phyloP scores from a whole-genome alignment of 2,888 invertebrate genomes.

The Coleophora flavipennella region DNA sequence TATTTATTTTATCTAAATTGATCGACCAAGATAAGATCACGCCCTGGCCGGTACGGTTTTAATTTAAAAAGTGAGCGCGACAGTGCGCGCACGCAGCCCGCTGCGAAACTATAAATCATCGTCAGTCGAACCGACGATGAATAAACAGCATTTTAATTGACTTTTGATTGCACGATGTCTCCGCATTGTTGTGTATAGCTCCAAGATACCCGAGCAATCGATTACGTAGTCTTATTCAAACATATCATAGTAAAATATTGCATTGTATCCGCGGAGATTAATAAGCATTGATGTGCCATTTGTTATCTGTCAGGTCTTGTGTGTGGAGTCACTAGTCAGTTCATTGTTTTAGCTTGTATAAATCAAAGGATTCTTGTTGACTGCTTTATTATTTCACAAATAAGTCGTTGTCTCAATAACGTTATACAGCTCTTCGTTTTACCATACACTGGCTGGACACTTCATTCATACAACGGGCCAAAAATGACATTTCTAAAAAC shows the following conservation, averaged over 20 bases:
- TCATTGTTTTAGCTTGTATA: no score
- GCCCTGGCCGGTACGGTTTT: conserved; percentile 59
- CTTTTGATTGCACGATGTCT: conserved; percentile 61
- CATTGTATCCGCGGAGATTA: neutral
- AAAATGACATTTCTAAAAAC: no score
- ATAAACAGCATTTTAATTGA: conserved; percentile 68
- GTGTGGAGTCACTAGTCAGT: neutral
- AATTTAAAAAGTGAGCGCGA: conserved; percentile 65
- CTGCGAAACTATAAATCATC: conserved; percentile 72
- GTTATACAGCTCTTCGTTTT: no score
- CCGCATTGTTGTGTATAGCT: conserved; percentile 47
- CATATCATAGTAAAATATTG: conserved; percentile 15
- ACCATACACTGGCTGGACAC: no score
- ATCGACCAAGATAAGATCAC: conserved; percentile 69
- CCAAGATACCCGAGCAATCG: conserved; percentile 35
- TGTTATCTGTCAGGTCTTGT: neutral
- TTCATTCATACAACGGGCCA: no score
- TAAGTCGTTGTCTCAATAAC: no score
- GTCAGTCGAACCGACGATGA: conserved; percentile 42
- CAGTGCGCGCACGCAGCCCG: conserved; percentile 56
- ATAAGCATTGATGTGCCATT: neutral
- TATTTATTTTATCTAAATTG: conserved; percentile 74
- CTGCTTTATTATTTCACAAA: no score
- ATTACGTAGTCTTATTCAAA: conserved; percentile 24
- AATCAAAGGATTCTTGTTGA: no score